Base-by-base conservation (phyloP, 2,113 vertebrate species). In the Vulpes lagopus region DNA sequence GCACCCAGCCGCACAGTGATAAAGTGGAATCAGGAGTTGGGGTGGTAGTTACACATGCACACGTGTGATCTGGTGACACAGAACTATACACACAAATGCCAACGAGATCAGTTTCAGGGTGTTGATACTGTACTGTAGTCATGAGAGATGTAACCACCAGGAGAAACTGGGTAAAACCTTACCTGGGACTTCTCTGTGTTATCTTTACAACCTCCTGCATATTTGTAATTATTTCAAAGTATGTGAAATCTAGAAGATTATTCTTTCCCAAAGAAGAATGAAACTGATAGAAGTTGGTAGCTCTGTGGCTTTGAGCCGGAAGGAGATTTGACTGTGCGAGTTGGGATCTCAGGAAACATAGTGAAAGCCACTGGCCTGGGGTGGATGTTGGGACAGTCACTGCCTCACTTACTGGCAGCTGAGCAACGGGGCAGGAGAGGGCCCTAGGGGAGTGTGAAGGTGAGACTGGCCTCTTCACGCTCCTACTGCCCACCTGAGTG, bases 91-190 rank as follows among this genome's bases (percentile, higher is more conserved):
- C 16, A 19, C 6, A n/a, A 6, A 0, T 1, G 86, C 20, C 25
- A 15, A 79, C 0, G 3, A 30, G 55, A 12, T 9, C 91, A 9
- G 2, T 11, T 20, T 89, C n/a, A 12, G 11, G 11, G 32, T 25
- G 38, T 62, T 62, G 55, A 51, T 20, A 20, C 8, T 25, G 55
- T 27, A 2, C 82, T 67, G 0, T 11, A 7, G 25, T 20, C n/a
- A 17, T 0, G 2, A 2, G 32, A 60, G 27, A n/a, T 2, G n/a
- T 1, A 17, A 19, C 49, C 23, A 1, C 0, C 0, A 0, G 3
- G 23, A 55, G 62, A 64, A 30, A 22, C 35, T 4, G 9, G 16
- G 8, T 3, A 43, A 19, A 57, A 12, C 11, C 32, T 14, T n/a
- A 16, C 10, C 32, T 22, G 15, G 51, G 82, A 7, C 9, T 11